Percentiles rank a stretch among this genome's conserved stretches.
phyloP scores from a whole-genome alignment of 2,113 vertebrate species.

The Saguinus imperator region DNA sequence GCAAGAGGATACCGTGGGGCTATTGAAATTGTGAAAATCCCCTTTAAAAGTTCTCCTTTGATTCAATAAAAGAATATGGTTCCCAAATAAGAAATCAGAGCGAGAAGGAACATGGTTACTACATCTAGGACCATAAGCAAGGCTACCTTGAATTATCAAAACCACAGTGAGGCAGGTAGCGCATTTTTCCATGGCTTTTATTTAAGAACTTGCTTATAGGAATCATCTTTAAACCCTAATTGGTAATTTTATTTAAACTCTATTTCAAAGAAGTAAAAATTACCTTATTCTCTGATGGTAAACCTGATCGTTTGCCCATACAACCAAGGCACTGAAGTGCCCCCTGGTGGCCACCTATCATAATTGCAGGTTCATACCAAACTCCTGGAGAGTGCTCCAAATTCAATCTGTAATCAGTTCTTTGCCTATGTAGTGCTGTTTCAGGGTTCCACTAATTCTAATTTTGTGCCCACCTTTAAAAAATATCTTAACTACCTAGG shows the following conservation, averaged over 20 bases:
- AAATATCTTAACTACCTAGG: not conserved
- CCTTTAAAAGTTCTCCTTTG: not conserved
- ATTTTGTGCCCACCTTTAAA: not conserved
- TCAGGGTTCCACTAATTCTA: not conserved
- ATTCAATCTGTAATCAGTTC: not conserved
- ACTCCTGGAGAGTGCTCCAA: not conserved
- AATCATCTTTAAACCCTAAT: slow-evolving; percentile 16
- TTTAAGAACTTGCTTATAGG: slow-evolving; percentile 20
- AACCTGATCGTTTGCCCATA: not conserved
- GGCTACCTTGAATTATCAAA: not conserved
- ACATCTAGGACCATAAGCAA: not conserved
- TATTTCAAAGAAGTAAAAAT: slow-evolving; percentile 33
- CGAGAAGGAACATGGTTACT: not conserved
- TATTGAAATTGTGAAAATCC: not conserved
- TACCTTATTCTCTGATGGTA: not conserved
- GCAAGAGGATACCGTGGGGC: not conserved
- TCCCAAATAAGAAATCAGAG: slow-evolving; percentile 29
- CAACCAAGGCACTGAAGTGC: not conserved
- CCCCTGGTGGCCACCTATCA: slow-evolving; percentile 22
- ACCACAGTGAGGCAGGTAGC: not conserved
- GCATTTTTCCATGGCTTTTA: not conserved
- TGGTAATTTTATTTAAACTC: not conserved
- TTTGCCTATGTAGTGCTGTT: not conserved
- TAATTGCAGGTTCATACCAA: slow-evolving; percentile 33
- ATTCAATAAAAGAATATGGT: not conserved